These are phyloP conservation scores for Catamblyrhynchus diadema DNA, from an alignment of 2,797 vertebrate genomes.

Conservation along the genomic window DNA sequence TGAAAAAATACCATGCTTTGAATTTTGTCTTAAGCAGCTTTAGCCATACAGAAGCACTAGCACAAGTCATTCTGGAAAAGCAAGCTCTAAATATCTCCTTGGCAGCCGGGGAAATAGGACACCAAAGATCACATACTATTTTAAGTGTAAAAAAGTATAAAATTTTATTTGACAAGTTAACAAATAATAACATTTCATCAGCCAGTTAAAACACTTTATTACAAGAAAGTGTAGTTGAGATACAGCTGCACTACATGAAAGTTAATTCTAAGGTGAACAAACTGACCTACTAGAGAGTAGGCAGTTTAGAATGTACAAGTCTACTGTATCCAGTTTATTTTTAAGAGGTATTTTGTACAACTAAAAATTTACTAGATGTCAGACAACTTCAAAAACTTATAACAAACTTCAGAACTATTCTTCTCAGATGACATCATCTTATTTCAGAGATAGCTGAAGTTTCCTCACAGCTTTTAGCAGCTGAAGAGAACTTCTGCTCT, in stretches of 20 bases:
- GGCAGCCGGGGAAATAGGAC: neutral
- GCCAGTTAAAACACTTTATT: neutral
- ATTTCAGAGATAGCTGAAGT: slow-evolving; percentile 81
- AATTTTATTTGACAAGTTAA: slow-evolving; percentile 16
- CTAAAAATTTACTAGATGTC: neutral
- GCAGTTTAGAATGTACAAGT: neutral
- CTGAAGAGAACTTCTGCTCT: slow-evolving; percentile 72
- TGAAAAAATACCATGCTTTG: neutral
- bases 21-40: neutral
- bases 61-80: neutral
- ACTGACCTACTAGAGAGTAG: neutral
- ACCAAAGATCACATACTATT: neutral
- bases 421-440: slow-evolving; percentile 84
- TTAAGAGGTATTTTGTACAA: neutral
- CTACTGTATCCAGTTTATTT: neutral
- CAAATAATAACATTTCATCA: neutral
- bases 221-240: neutral
- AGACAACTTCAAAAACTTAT: neutral
- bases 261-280: neutral
- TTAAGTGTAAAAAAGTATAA: neutral
- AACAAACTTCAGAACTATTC: slow-evolving; percentile 28
- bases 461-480: slow-evolving; percentile 81
- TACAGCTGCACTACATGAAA: neutral
- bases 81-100: neutral
- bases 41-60: neutral